phyloP scores from a whole-genome alignment of 2,888 invertebrate species.

The Pyrrhia umbra region DNA sequence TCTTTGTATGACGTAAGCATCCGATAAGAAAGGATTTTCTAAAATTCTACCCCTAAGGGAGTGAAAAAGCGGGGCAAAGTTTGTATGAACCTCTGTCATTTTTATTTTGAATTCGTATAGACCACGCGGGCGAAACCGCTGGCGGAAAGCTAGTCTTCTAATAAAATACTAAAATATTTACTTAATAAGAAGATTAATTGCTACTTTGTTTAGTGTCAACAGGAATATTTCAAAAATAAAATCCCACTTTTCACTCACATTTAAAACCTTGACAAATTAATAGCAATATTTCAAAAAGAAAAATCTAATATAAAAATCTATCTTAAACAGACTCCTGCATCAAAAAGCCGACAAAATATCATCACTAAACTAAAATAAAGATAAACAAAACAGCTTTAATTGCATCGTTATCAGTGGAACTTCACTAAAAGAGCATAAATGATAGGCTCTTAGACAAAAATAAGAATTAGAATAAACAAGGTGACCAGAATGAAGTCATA shows the following conservation, averaged over 20 bases:
- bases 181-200: not conserved
- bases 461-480: constrained; percentile 79
- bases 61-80: too few relatives aligned
- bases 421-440: constrained; percentile 59
- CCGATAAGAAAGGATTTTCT: too few relatives aligned
- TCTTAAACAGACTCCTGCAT: constrained; percentile 7
- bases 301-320: not conserved
- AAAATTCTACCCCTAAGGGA: too few relatives aligned
- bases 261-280: constrained; percentile 18
- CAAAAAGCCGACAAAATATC: constrained; percentile 14
- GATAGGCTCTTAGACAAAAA: constrained; percentile 67
- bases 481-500: constrained; percentile 86
- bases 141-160: too few relatives aligned
- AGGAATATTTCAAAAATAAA: not conserved
- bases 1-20: too few relatives aligned
- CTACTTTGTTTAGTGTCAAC: not conserved
- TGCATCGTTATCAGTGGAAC: constrained; percentile 70
- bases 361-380: constrained; percentile 37
- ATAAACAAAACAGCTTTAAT: constrained; percentile 67
- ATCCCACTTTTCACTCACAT: not conserved
- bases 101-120: too few relatives aligned
- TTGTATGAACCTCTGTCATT: too few relatives aligned
- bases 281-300: constrained; percentile 1
- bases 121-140: too few relatives aligned
- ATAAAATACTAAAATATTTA: too few relatives aligned